Percentiles rank a stretch among this genome's conserved stretches.
phyloP scores from a whole-genome alignment of 2,888 invertebrate species.

The Synergus laeviventris region DNA sequence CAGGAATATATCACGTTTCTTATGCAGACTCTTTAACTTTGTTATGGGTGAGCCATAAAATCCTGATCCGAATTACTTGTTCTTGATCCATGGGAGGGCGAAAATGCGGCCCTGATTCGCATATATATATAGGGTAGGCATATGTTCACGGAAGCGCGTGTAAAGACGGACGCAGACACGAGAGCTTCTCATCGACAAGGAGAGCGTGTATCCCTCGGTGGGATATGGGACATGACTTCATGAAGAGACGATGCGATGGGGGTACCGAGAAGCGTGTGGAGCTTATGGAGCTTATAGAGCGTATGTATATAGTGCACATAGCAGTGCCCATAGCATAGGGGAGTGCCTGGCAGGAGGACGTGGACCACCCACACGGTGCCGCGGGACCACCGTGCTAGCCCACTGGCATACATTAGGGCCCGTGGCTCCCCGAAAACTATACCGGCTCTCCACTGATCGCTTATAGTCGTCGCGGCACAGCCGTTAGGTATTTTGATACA shows the following conservation, averaged over 20 bases:
- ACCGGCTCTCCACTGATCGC: slow-evolving; percentile 59
- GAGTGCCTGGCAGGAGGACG: slow-evolving; percentile 74
- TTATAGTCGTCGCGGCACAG: slow-evolving; percentile 63
- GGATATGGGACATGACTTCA: slow-evolving; percentile 50
- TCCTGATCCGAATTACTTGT: slow-evolving; percentile 37
- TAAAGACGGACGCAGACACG: slow-evolving; percentile 41
- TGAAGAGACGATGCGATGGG: slow-evolving; percentile 42
- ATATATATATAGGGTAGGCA: slow-evolving; percentile 13
- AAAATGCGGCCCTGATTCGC: slow-evolving; percentile 9
- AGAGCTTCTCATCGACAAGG: slow-evolving; percentile 35
- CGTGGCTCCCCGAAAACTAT: slow-evolving; percentile 62
- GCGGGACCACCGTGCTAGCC: slow-evolving; percentile 76
- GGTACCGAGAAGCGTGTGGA: slow-evolving; percentile 45
- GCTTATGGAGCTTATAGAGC: slow-evolving; percentile 50
- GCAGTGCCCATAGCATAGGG: slow-evolving; percentile 65
- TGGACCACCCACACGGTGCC: slow-evolving; percentile 75
- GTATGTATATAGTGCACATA: slow-evolving; percentile 68
- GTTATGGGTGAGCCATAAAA: slow-evolving; percentile 28
- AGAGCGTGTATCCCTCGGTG: slow-evolving; percentile 34
- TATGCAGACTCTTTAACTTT: slow-evolving; percentile 18
- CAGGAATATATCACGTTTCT: slow-evolving; percentile 29
- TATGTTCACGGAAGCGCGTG: slow-evolving; percentile 41
- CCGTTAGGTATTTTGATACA: slow-evolving; percentile 73
- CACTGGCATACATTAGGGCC: slow-evolving; percentile 76
- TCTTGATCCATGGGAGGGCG: not conserved